Evolutionary conservation across 1,140 invertebrate species (phyloP).

Genomic region (Saccostrea glomerata): DNA sequence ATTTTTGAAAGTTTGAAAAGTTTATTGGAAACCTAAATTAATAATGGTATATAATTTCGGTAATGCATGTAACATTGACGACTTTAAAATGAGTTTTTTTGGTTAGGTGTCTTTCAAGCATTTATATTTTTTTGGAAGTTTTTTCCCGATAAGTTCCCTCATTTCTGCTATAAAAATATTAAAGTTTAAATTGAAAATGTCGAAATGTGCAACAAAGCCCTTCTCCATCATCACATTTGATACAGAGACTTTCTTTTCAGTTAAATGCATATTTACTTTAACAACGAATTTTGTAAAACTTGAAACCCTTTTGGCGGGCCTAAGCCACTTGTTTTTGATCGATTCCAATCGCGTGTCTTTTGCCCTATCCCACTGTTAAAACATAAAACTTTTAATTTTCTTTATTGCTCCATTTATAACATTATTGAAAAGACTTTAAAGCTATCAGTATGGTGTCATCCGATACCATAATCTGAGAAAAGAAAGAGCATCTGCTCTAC

Average conservation of each 20-base stretch:
- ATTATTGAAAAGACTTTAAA: slow-evolving; percentile 41
- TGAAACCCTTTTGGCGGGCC: not conserved
- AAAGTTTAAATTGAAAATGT: not conserved
- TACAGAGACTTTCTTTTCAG: not conserved
- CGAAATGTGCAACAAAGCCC: not conserved
- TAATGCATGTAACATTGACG: no score
- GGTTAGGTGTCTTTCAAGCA: no score
- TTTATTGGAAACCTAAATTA: no score
- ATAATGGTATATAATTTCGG: no score
- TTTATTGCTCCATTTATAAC: slow-evolving; percentile 40
- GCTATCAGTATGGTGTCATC: slow-evolving; percentile 15
- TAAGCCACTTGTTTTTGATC: not conserved
- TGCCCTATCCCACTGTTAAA: slow-evolving; percentile 23
- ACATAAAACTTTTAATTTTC: slow-evolving; percentile 39
- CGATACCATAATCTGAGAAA: slow-evolving; percentile 37
- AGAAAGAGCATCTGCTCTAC: slow-evolving; percentile 44
- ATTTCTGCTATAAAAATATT: not conserved
- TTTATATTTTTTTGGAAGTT: not conserved
- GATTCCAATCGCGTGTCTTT: slow-evolving; percentile 12
- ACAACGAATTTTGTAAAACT: not conserved
- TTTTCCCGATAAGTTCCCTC: not conserved
- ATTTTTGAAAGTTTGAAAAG: no score
- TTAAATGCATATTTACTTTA: not conserved
- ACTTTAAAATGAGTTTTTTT: no score
- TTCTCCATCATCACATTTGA: not conserved